Conservation (phyloP, 1,140 invertebrate genomes). For the Zaprionus davidi region DNA sequence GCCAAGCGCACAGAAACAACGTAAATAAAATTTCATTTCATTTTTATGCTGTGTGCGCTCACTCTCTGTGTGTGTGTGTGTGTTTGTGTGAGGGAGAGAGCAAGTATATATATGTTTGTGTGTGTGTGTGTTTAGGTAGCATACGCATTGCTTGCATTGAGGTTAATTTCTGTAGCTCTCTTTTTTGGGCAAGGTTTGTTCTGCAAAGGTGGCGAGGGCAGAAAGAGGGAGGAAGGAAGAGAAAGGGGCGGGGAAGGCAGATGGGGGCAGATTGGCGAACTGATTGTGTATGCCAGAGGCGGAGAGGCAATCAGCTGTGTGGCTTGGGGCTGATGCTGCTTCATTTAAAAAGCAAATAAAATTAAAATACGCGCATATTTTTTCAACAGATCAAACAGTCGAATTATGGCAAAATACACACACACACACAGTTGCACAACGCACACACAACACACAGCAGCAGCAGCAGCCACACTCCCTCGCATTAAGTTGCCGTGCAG, state of each 20-base stretch:
- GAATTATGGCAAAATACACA: slow-evolving; percentile 32
- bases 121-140: slow-evolving; percentile 52
- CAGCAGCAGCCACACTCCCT: not conserved
- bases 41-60: slow-evolving; percentile 46
- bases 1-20: slow-evolving; percentile 67
- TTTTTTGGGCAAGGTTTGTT: slow-evolving; percentile 10
- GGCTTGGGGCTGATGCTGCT: slow-evolving; percentile 65
- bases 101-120: not conserved
- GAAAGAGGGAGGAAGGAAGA: not conserved
- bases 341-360: slow-evolving; percentile 82
- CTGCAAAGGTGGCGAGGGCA: no score
- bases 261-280: slow-evolving; percentile 49
- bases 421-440: not conserved
- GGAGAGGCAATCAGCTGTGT: slow-evolving; percentile 72
- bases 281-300: slow-evolving; percentile 68
- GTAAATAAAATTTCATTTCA: slow-evolving; percentile 77
- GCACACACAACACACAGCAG: not conserved
- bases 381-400: slow-evolving; percentile 37
- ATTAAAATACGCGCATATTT: slow-evolving; percentile 75
- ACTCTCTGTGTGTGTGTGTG: slow-evolving; percentile 3
- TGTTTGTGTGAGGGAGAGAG: slow-evolving; percentile 10
- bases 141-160: slow-evolving; percentile 75
- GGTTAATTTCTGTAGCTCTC: slow-evolving; percentile 65
- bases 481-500: slow-evolving; percentile 3
- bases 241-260: not conserved